Evolutionary conservation across 37 sponge, comb jelly and placozoan genomes (phyloP).

Genomic region (Agelas oroides): DNA sequence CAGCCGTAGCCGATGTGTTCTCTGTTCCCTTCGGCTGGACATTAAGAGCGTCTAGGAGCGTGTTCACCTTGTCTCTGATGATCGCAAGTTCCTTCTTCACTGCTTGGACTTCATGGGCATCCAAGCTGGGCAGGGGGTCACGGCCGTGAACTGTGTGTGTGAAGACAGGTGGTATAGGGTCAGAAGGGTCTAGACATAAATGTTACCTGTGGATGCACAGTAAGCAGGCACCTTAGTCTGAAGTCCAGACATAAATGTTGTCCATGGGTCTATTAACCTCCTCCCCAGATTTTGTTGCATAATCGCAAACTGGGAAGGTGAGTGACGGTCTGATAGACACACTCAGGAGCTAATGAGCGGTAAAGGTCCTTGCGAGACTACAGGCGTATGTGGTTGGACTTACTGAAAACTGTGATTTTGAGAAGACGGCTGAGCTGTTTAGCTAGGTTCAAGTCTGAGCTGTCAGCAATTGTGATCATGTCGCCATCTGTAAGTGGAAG

Average conservation of each 20-base stretch:
- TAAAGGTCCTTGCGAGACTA: too few species aligned
- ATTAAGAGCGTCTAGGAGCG: slow-evolving; percentile 60
- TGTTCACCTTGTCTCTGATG: slow-evolving; percentile 74
- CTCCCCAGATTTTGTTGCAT: too few species aligned
- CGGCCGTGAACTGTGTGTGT: slow-evolving; percentile 36
- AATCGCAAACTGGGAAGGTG: too few species aligned
- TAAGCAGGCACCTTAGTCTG: too few species aligned
- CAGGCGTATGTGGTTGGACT: slow-evolving; percentile 23
- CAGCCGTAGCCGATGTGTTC: too few species aligned
- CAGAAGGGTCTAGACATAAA: neutral
- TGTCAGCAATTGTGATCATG: slow-evolving; percentile 84
- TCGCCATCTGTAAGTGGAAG: slow-evolving; percentile 74
- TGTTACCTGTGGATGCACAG: too few species aligned
- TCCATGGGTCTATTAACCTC: too few species aligned
- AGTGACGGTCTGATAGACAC: too few species aligned
- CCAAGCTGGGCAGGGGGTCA: slow-evolving; percentile 37
- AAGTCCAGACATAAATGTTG: too few species aligned
- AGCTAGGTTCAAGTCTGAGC: slow-evolving; percentile 84
- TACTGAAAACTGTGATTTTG: slow-evolving; percentile 75
- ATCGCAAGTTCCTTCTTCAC: slow-evolving; percentile 57
- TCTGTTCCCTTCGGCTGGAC: neutral
- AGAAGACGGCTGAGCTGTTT: slow-evolving; percentile 74
- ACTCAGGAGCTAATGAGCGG: too few species aligned
- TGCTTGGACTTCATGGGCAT: slow-evolving; percentile 41
- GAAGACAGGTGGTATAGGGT: neutral